phyloP scores from a whole-genome alignment of 2,797 vertebrate genomes.

The Epinephelus awoara region DNA sequence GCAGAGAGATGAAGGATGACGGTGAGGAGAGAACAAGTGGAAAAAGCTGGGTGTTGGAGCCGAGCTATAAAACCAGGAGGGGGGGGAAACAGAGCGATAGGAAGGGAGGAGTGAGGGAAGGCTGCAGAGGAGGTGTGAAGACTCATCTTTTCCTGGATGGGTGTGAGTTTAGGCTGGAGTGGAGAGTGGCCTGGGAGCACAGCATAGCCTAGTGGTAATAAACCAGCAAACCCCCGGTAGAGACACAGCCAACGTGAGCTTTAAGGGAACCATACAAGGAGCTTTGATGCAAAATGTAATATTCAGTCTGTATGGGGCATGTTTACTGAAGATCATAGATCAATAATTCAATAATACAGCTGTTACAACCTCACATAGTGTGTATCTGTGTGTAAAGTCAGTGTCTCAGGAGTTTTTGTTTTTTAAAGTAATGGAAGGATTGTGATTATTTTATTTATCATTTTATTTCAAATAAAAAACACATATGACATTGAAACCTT shows the following conservation, averaged over 20 bases:
- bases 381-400: too few relatives aligned
- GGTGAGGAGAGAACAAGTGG: constrained; percentile 73
- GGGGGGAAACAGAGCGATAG: constrained; percentile 41
- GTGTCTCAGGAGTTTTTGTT: background rate
- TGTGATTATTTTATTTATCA: background rate
- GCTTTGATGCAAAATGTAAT: constrained; percentile 1
- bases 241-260: constrained; percentile 38
- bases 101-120: constrained; percentile 52
- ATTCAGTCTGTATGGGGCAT: constrained; percentile 1
- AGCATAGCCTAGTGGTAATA: constrained; percentile 77
- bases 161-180: constrained; percentile 69
- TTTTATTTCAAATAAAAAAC: background rate
- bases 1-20: constrained; percentile 65
- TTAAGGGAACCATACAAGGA: background rate
- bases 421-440: too few relatives aligned
- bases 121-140: constrained; percentile 81
- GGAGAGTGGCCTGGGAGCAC: constrained; percentile 67
- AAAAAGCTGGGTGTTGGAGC: constrained; percentile 63
- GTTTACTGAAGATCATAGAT: background rate
- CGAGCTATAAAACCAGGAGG: constrained; percentile 66
- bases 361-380: background rate
- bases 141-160: constrained; percentile 82
- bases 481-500: background rate
- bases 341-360: constrained; percentile 26
- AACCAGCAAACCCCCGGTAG: constrained; percentile 63